Evolutionary conservation across 2,888 invertebrate species (phyloP), one percentile per base, ranked within the genome.

Genomic region (Drosophila mimetica): DNA sequence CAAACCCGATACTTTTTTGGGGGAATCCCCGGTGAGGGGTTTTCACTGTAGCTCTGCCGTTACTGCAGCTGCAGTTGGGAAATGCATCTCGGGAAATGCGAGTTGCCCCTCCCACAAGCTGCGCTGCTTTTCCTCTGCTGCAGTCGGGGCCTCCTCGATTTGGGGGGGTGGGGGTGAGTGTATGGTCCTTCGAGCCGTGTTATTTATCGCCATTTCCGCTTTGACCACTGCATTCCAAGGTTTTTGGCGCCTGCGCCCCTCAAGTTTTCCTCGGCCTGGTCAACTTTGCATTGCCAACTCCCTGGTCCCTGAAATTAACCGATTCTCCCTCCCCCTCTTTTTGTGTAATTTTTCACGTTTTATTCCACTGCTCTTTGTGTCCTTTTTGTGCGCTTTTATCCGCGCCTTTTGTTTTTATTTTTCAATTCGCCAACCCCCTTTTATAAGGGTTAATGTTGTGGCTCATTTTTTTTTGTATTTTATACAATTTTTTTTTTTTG

Each of bases 181-280:
- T n/a, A n/a, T n/a, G 11, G 47, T 16, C 16, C 30, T 18, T 32
- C 11, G 52, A 37, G 32, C 11, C 37, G n/a, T 37, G 37, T 59
- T 70, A 70, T 70, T 61, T 70, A 70, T 70, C 70, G 14, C 9
- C 28, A 7, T 18, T 36, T 54, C 36, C 48, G 63, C 71, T 71
- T 63, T 71, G 48, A 32, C 8, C 48, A 34, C 37, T 70, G 70
- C 70, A 70, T 70, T 70, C 70, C 37, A 37, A 14, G 28, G 25
- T 18, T 48, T 28, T 37, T 32, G 48, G 37, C 70, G 70, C 70
- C 71, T 70, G 70, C 70, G 70, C 71, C 11, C 7, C 16, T 5
- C 37, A 11, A 18, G 1, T n/a, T 14, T 44, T 28, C 36, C 25
- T 39, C 18, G 53, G 36, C 37, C 66, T 46, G 59, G 59, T 46